Percentiles rank a stretch among this genome's conserved stretches.
Conservation (phyloP, 2,113 vertebrate species). For the Notechis scutatus region DNA sequence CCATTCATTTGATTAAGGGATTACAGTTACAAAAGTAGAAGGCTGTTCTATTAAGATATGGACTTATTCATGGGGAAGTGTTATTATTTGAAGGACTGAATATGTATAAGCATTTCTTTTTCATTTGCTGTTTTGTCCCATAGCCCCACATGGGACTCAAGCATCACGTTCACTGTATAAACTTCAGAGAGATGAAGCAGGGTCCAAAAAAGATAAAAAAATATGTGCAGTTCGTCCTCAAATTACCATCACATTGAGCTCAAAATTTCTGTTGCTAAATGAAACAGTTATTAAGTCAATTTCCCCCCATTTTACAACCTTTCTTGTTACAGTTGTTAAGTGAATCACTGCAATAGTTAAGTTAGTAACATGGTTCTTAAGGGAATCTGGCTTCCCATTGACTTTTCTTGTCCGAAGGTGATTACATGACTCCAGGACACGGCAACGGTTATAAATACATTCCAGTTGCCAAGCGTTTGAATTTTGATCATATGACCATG, state of each 20-base stretch:
- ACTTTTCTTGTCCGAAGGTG: background rate
- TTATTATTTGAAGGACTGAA: background rate
- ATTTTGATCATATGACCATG: background rate
- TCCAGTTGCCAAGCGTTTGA: background rate
- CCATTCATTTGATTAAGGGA: background rate
- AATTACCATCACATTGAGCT: background rate
- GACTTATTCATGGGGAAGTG: background rate
- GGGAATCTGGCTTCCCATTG: background rate
- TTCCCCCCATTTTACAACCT: background rate
- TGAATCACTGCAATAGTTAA: background rate
- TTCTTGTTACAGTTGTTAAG: background rate
- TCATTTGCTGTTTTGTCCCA: background rate
- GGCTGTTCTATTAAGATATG: background rate
- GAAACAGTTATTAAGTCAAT: background rate
- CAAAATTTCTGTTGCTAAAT: background rate
- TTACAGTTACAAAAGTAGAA: background rate
- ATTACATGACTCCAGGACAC: background rate
- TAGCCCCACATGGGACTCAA: background rate
- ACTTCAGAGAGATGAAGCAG: background rate
- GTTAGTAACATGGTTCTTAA: background rate
- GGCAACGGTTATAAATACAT: background rate
- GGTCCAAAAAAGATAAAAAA: background rate
- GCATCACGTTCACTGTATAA: background rate
- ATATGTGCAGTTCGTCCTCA: background rate
- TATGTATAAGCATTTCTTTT: background rate